These are phyloP conservation scores for Rhincodon typus DNA, from an alignment of 2,797 vertebrate genomes.

Conservation along the genomic window DNA sequence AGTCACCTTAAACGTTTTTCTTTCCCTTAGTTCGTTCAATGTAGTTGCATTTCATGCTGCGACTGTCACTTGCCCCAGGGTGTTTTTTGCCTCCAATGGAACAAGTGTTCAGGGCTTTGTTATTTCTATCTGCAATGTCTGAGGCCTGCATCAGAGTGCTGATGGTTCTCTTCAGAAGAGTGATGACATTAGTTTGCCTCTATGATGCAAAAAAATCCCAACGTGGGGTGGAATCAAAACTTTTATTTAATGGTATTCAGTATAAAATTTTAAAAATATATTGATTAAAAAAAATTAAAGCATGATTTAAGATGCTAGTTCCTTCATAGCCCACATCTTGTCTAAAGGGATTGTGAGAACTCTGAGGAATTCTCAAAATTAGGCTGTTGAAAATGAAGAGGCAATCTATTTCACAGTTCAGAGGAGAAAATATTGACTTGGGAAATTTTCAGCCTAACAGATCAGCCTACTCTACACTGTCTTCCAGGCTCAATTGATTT, in stretches of 20 bases:
- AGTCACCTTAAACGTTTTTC: background rate
- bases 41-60: background rate
- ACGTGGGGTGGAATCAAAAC: background rate
- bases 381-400: background rate
- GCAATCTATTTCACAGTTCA: background rate
- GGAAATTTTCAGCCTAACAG: background rate
- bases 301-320: background rate
- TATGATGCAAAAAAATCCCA: background rate
- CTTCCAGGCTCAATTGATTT: background rate
- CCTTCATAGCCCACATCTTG: background rate
- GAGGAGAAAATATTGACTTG: background rate
- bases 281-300: background rate
- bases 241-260: background rate
- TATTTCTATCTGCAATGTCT: background rate
- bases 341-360: background rate
- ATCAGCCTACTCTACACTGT: background rate
- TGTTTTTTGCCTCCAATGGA: background rate
- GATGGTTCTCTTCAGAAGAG: background rate
- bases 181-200: background rate
- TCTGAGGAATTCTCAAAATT: background rate
- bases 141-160: background rate
- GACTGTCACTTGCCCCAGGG: background rate
- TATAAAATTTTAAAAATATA: background rate
- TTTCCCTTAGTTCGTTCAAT: background rate
- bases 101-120: background rate